phyloP scores from a whole-genome alignment of 2,888 invertebrate species.

The Orchesella flavescens region DNA sequence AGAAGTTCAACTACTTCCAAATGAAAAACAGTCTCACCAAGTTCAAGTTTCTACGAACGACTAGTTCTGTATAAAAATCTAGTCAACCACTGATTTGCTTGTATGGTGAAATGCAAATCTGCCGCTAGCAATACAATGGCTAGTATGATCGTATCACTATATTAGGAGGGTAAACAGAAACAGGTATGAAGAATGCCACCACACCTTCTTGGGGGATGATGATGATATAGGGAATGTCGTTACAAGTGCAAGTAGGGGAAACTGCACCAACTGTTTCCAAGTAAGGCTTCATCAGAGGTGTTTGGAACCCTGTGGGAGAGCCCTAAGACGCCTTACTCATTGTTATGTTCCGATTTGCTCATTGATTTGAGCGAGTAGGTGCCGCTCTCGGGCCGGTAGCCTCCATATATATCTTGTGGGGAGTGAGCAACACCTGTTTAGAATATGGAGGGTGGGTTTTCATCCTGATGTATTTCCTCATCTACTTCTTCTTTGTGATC shows the following conservation, averaged over 20 bases:
- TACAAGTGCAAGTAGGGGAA: slow-evolving; percentile 78
- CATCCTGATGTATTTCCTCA: slow-evolving; percentile 27
- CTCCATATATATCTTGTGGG: slow-evolving; percentile 35
- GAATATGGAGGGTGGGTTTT: slow-evolving; percentile 38
- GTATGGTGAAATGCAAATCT: too few species aligned
- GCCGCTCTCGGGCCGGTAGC: slow-evolving; percentile 9
- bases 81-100: too few species aligned
- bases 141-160: too few species aligned
- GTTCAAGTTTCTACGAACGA: background rate
- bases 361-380: slow-evolving; percentile 13
- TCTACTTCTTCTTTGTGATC: too few species aligned
- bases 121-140: too few species aligned
- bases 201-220: slow-evolving; percentile 72
- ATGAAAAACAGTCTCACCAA: too few species aligned
- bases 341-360: slow-evolving; percentile 38
- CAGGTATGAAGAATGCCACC: too few species aligned
- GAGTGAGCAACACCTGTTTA: background rate
- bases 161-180: too few species aligned
- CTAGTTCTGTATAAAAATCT: too few species aligned
- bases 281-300: slow-evolving; percentile 80
- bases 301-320: slow-evolving; percentile 77
- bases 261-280: slow-evolving; percentile 78
- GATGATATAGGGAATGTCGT: slow-evolving; percentile 75
- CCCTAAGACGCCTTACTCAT: slow-evolving; percentile 81
- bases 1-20: too few species aligned